These are phyloP conservation scores for Drosophila gunungcola DNA, from an alignment of 1,140 invertebrate species.

Conservation along the genomic window DNA sequence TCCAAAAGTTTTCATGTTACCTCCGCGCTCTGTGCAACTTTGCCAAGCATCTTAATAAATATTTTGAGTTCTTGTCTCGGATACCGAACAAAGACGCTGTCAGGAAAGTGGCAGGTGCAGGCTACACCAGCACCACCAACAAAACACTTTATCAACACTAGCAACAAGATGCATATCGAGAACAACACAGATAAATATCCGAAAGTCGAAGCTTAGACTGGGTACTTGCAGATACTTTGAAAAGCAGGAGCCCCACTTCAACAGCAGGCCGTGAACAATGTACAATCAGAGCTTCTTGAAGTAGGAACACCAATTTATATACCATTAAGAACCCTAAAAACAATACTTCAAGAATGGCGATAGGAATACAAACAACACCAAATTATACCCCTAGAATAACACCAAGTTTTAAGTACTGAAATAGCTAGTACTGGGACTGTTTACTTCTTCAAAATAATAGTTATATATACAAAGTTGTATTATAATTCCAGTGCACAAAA, in stretches of 20 bases:
- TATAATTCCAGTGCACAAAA: no score
- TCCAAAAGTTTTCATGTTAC: conserved; percentile 70
- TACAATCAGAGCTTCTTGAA: no score
- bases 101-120: conserved; percentile 44
- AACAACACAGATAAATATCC: conserved; percentile 12
- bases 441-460: no score
- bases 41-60: conserved; percentile 71
- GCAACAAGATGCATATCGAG: not conserved
- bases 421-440: no score
- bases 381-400: no score
- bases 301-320: no score
- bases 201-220: not conserved
- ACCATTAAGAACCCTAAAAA: not conserved
- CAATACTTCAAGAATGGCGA: not conserved
- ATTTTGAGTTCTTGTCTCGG: conserved; percentile 70
- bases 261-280: no score
- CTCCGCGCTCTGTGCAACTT: conserved; percentile 52
- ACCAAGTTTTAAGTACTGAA: no score
- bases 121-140: conserved; percentile 26
- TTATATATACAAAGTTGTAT: no score
- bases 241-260: no score
- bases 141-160: conserved; percentile 4
- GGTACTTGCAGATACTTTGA: not conserved
- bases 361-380: not conserved
- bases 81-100: conserved; percentile 46